Conservation (phyloP, 2,797 vertebrate species). For the Premnoplex brunnescens region DNA sequence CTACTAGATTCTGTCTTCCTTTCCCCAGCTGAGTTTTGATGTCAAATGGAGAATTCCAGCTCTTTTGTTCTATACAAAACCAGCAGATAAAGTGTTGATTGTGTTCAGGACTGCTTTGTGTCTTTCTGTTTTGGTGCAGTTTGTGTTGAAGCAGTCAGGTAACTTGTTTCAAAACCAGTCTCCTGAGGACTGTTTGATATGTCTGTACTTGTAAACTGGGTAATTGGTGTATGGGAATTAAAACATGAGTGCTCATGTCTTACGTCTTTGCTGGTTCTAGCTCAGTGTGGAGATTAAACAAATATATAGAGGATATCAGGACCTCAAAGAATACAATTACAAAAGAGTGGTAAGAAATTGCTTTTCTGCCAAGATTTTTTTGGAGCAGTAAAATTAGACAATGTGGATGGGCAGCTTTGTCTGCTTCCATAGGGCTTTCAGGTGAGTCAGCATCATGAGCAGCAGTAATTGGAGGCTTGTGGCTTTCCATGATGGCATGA, state of each 20-base stretch:
- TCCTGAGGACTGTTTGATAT: neutral
- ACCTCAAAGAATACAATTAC: neutral
- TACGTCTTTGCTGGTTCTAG: neutral
- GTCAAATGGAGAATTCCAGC: neutral
- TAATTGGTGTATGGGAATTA: neutral
- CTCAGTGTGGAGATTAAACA: neutral
- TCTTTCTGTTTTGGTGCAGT: neutral
- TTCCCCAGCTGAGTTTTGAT: neutral
- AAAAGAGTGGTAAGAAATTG: neutral
- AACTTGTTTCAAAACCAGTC: neutral
- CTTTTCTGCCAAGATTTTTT: neutral
- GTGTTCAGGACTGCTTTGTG: neutral
- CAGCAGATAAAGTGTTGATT: neutral
- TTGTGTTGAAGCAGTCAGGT: neutral
- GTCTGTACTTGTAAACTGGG: neutral
- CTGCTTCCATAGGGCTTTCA: neutral
- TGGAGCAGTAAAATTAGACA: neutral
- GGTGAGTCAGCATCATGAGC: slow-evolving; percentile 19
- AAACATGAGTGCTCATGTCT: neutral
- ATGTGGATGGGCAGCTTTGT: neutral
- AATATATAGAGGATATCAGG: neutral
- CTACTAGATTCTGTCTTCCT: neutral
- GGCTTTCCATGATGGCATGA: neutral
- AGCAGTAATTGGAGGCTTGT: neutral
- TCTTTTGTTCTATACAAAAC: neutral